A percentile compares a stretch with the other conserved stretches of the same genome.
phyloP scores from a whole-genome alignment of 2,797 vertebrate genomes.

The Garrulus glandarius region DNA sequence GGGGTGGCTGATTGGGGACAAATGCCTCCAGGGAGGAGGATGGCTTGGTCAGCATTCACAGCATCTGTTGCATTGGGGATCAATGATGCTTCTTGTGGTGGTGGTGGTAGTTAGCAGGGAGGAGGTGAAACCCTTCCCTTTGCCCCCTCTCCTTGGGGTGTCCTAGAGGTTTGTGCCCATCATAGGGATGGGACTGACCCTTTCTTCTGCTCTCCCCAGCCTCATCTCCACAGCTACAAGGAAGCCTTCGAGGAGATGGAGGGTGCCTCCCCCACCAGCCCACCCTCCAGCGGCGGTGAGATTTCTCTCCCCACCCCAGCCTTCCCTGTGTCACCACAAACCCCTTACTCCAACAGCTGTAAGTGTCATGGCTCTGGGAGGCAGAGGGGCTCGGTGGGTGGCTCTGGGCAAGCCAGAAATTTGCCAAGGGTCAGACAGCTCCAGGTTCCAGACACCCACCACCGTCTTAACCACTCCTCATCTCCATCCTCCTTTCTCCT shows the following conservation, averaged over 20 bases:
- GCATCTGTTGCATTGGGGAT: not conserved
- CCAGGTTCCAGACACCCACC: conserved; percentile 16
- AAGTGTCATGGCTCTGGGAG: conserved; percentile 76
- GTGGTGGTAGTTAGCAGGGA: not conserved
- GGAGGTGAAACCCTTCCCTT: not conserved
- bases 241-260: conserved; percentile 97
- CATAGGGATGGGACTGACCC: not conserved
- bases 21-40: not conserved
- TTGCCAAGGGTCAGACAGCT: conserved; percentile 16
- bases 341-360: conserved; percentile 85
- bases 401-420: conserved; percentile 9
- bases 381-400: conserved; percentile 58
- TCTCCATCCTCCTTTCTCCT: not conserved
- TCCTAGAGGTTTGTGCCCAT: not conserved
- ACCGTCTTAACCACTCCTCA: not conserved
- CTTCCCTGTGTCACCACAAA: conserved; percentile 83
- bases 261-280: conserved; percentile 76
- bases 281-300: conserved; percentile 90
- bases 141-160: not conserved
- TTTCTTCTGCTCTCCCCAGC: conserved; percentile 73
- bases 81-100: not conserved
- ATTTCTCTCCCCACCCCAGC: conserved; percentile 84
- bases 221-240: conserved; percentile 96
- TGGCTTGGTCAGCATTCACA: not conserved
- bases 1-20: not conserved